Conservation (phyloP, 1,140 invertebrate species). For the Schmidtea mediterranea region DNA sequence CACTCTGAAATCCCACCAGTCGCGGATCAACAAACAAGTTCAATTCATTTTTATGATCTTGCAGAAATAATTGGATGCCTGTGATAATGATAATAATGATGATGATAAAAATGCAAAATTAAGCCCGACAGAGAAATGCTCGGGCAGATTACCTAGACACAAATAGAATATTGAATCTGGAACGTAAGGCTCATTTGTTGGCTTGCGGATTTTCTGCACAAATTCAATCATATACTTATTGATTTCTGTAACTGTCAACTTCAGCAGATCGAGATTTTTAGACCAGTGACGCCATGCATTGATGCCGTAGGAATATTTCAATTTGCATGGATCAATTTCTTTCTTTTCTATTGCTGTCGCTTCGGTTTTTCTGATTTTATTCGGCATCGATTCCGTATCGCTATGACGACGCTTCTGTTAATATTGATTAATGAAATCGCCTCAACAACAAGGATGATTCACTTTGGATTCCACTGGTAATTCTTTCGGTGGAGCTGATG, state of each 20-base stretch:
- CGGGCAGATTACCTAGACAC: conserved; percentile 6
- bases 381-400: background rate
- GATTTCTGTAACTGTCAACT: background rate
- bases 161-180: conserved; percentile 9
- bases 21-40: conserved; percentile 7
- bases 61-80: conserved; percentile 8
- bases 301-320: conserved; percentile 9
- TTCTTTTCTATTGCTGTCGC: background rate
- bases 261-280: background rate
- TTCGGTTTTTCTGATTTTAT: background rate
- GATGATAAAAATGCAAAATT: too few relatives aligned
- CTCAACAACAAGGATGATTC: background rate
- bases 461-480: conserved; percentile 4
- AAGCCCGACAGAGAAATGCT: too few relatives aligned
- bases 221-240: conserved; percentile 6
- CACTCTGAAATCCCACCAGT: conserved; percentile 2
- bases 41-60: background rate
- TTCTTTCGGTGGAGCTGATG: too few relatives aligned
- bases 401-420: background rate
- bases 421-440: background rate
- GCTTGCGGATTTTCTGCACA: conserved; percentile 7
- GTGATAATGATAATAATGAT: too few relatives aligned
- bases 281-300: conserved; percentile 9
- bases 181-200: conserved; percentile 7
- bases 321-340: background rate